phyloP scores from a whole-genome alignment of 2,797 vertebrate species.

The Chromobotia macracanthus region DNA sequence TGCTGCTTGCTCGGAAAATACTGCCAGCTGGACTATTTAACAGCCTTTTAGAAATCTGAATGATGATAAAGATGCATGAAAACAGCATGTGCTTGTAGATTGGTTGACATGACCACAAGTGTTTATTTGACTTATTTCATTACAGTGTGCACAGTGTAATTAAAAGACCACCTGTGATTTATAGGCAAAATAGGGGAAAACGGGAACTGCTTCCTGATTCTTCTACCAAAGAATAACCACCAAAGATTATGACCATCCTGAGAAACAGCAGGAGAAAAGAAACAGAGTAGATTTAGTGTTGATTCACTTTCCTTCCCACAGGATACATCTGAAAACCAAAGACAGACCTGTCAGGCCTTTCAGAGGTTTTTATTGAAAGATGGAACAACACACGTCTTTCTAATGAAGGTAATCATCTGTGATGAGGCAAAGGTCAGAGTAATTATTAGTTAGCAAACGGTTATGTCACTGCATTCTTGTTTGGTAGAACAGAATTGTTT shows the following conservation, averaged over 20 bases:
- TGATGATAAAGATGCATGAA: constrained; percentile 39
- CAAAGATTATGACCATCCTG: constrained; percentile 65
- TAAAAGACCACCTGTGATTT: constrained; percentile 73
- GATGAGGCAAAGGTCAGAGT: constrained; percentile 26
- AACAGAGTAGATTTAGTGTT: constrained; percentile 59
- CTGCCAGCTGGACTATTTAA: constrained; percentile 33
- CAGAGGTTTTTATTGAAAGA: not conserved
- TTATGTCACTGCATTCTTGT: constrained; percentile 25
- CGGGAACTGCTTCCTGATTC: constrained; percentile 69
- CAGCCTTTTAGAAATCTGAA: constrained; percentile 9
- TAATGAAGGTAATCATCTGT: constrained; percentile 11
- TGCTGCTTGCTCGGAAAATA: constrained; percentile 24
- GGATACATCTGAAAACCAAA: constrained; percentile 28
- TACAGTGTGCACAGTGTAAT: constrained; percentile 72
- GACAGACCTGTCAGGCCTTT: not conserved
- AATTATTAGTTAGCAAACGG: constrained; percentile 36
- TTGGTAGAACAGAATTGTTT: constrained; percentile 50
- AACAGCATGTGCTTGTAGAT: constrained; percentile 53
- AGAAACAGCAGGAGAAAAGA: constrained; percentile 64
- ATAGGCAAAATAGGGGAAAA: constrained; percentile 65
- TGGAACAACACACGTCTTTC: constrained; percentile 11
- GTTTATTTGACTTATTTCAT: constrained; percentile 76
- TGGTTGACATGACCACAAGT: constrained; percentile 66
- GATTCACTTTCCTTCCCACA: constrained; percentile 54
- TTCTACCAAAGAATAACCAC: constrained; percentile 63